Conservation (phyloP, 1,140 invertebrate species). For the Mya arenaria region DNA sequence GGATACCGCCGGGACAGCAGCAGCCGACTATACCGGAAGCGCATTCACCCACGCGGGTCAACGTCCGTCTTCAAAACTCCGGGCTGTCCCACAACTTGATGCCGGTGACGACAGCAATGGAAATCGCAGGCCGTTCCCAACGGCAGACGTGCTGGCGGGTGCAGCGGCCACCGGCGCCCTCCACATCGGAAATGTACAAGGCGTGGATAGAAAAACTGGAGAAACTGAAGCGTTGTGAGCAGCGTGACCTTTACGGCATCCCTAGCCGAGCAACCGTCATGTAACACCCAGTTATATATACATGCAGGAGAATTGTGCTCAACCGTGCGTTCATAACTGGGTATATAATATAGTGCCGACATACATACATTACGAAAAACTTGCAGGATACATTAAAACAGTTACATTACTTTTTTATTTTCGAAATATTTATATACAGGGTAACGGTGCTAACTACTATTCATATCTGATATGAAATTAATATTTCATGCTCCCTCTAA, state of each 20-base stretch:
- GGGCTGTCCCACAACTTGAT: conserved; percentile 63
- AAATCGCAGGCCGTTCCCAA: conserved; percentile 65
- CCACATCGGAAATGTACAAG: conserved; percentile 60
- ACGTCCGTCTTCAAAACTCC: not conserved
- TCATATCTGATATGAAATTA: no score
- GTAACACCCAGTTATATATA: conserved; percentile 36
- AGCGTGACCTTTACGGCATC: not conserved
- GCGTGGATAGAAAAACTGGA: conserved; percentile 59
- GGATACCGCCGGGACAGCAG: conserved; percentile 36
- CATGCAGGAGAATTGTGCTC: no score
- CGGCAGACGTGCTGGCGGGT: conserved; percentile 68
- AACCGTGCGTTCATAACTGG: not conserved
- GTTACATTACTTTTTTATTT: no score
- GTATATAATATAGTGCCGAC: no score
- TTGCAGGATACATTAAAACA: no score
- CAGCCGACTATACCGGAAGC: not conserved
- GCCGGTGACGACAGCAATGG: conserved; percentile 67
- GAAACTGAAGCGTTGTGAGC: conserved; percentile 12
- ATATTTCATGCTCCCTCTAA: no score
- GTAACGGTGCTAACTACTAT: no score
- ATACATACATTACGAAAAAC: no score
- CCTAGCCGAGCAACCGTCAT: conserved; percentile 42
- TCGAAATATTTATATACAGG: no score
- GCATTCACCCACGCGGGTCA: not conserved
- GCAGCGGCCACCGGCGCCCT: conserved; percentile 50